Percentiles rank a stretch among this genome's conserved stretches.
Evolutionary conservation across 2,113 vertebrate genomes (phyloP).

Genomic region (Xiphorhynchus elegans): DNA sequence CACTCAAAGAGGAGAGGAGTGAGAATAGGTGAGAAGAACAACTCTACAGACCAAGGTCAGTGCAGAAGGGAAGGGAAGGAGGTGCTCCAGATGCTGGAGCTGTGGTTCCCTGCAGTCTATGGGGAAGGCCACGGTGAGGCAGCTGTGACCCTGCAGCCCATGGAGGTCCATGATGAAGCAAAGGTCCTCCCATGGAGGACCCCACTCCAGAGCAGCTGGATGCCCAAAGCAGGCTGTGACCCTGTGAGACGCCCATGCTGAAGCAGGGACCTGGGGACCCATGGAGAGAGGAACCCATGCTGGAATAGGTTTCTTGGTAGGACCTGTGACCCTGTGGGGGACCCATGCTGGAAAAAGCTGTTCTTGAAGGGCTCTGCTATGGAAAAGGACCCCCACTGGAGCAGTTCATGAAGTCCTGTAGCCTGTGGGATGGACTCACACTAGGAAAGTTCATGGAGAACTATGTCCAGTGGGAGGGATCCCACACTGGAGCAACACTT

Average conservation of each 20-base stretch:
- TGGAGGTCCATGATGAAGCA: not conserved
- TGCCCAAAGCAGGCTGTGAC: not conserved
- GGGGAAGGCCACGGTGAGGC: not conserved
- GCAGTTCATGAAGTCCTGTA: not conserved
- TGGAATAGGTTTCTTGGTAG: not conserved
- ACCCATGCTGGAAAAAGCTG: not conserved
- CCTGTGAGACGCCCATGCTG: fast-evolving
- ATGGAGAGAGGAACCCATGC: not conserved
- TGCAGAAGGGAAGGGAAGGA: not conserved
- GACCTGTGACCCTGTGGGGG: not conserved
- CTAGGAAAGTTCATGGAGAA: not conserved
- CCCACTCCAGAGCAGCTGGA: not conserved
- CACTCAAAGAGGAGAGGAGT: not conserved
- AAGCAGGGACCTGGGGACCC: not conserved
- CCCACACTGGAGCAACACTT: not conserved
- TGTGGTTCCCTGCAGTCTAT: fast-evolving
- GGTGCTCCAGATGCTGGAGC: not conserved
- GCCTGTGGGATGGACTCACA: not conserved
- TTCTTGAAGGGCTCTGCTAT: not conserved
- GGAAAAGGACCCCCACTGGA: not conserved
- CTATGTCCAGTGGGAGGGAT: not conserved
- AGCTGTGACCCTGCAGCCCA: not conserved
- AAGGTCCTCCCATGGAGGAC: not conserved
- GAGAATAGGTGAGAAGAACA: not conserved
- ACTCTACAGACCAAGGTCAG: not conserved